These are phyloP conservation scores for Dufourea novaeangliae DNA, from an alignment of 1,140 invertebrate genomes.

Conservation along the genomic window DNA sequence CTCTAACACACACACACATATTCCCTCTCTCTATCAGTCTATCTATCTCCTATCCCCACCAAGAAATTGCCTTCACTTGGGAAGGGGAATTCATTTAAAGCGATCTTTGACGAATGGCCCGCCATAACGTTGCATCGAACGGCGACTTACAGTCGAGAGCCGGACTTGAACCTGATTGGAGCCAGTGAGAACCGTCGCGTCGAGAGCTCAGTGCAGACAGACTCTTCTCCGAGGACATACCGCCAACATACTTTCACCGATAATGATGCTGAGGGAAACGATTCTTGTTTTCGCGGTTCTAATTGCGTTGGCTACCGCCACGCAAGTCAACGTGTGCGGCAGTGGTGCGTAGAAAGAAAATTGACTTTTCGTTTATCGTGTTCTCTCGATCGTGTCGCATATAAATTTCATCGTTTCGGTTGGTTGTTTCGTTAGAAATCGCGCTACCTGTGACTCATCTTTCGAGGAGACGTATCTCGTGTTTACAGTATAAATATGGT, in stretches of 20 bases:
- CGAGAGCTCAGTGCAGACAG: not conserved
- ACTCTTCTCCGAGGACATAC: conserved; percentile 6
- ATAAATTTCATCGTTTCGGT: too few species aligned
- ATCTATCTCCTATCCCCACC: conserved; percentile 10
- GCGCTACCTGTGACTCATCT: too few species aligned
- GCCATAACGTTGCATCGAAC: conserved; percentile 48
- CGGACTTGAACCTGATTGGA: conserved; percentile 66
- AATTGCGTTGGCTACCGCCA: conserved; percentile 59
- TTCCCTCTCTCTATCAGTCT: not conserved
- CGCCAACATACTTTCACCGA: conserved; percentile 65
- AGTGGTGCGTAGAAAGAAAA: conserved; percentile 59
- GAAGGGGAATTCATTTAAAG: conserved; percentile 47
- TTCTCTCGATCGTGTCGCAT: not conserved
- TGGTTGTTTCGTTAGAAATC: not conserved
- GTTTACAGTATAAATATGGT: too few species aligned
- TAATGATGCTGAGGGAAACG: conserved; percentile 68
- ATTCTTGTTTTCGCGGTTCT: conserved; percentile 67
- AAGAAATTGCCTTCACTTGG: not conserved
- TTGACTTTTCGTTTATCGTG: not conserved
- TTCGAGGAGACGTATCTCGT: too few species aligned
- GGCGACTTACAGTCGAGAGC: conserved; percentile 65
- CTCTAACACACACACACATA: too few species aligned
- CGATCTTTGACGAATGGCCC: conserved; percentile 37
- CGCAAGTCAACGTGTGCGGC: conserved; percentile 67
- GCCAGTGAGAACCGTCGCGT: conserved; percentile 26